A percentile compares a stretch with the other conserved stretches of the same genome.
Conservation (phyloP, 2,888 invertebrate genomes). For the Idaea straminata region DNA sequence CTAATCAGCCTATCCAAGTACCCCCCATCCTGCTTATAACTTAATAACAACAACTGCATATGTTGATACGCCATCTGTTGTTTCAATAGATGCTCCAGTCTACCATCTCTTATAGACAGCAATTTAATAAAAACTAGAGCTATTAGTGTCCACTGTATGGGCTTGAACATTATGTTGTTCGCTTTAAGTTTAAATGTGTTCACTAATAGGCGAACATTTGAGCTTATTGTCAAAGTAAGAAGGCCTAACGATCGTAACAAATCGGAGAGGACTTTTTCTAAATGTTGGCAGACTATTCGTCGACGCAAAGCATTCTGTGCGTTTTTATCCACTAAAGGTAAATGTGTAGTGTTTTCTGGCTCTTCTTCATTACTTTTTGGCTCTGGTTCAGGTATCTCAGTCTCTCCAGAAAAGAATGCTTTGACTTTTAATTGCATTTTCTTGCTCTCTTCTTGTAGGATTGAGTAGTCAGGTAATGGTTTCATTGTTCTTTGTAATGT, state of each 20-base stretch:
- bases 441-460: conserved; percentile 82
- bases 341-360: conserved; percentile 59
- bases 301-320: conserved; percentile 84
- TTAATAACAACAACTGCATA: conserved; percentile 69
- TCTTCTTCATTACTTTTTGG: conserved; percentile 34
- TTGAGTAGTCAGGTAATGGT: conserved; percentile 82
- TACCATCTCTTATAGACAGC: conserved; percentile 61
- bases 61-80: conserved; percentile 60
- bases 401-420: conserved; percentile 81
- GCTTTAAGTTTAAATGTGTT: conserved; percentile 84
- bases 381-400: conserved; percentile 57
- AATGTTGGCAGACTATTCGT: conserved; percentile 84
- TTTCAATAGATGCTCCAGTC: conserved; percentile 50
- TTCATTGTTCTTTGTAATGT: conserved; percentile 62
- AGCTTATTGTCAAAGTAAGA: conserved; percentile 55
- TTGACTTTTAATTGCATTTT: conserved; percentile 83
- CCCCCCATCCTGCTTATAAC: conserved; percentile 73
- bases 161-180: conserved; percentile 86
- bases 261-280: conserved; percentile 83
- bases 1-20: conserved; percentile 72
- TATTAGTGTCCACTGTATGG: conserved; percentile 85
- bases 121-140: conserved; percentile 85
- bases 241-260: conserved; percentile 74
- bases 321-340: conserved; percentile 84
- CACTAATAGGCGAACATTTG: conserved; percentile 76